Evolutionary conservation across 2,113 vertebrate species (phyloP).

Genomic region (Craseonycteris thonglongyai): DNA sequence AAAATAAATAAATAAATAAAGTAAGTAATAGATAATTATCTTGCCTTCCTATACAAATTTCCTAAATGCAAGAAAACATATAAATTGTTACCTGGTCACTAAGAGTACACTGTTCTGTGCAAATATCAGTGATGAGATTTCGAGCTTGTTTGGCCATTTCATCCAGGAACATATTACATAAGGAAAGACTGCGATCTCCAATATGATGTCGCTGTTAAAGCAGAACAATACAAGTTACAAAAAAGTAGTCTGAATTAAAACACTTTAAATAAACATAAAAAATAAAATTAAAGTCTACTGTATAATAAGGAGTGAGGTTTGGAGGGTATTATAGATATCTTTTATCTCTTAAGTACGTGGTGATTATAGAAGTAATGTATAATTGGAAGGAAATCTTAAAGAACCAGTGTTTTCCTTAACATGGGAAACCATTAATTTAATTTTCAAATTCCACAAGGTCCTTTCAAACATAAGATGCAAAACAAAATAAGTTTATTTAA

Average conservation of each 20-base stretch:
- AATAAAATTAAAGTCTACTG: not conserved
- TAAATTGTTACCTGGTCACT: constrained; percentile 92
- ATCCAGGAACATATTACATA: constrained; percentile 99
- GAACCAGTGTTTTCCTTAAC: not conserved
- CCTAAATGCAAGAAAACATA: not conserved
- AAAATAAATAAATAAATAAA: not conserved
- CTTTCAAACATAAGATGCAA: not conserved
- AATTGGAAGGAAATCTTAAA: not conserved
- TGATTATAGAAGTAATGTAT: not conserved
- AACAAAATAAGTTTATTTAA: not conserved
- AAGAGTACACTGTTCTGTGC: constrained; percentile 97
- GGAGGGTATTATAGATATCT: not conserved
- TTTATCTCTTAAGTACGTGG: not conserved
- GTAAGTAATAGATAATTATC: not conserved
- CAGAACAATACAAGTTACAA: not conserved
- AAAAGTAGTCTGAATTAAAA: not conserved
- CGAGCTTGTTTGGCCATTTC: constrained; percentile 99
- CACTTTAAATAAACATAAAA: constrained; percentile 13
- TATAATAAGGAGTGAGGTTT: not conserved
- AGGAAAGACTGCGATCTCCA: constrained; percentile 95
- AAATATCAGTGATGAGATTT: constrained; percentile 99
- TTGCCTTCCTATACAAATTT: not conserved
- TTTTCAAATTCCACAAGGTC: not conserved
- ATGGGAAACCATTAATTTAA: not conserved
- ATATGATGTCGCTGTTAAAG: constrained; percentile 92